phyloP scores from a whole-genome alignment of 2,113 vertebrate species.

The Typhlomys cinereus region DNA sequence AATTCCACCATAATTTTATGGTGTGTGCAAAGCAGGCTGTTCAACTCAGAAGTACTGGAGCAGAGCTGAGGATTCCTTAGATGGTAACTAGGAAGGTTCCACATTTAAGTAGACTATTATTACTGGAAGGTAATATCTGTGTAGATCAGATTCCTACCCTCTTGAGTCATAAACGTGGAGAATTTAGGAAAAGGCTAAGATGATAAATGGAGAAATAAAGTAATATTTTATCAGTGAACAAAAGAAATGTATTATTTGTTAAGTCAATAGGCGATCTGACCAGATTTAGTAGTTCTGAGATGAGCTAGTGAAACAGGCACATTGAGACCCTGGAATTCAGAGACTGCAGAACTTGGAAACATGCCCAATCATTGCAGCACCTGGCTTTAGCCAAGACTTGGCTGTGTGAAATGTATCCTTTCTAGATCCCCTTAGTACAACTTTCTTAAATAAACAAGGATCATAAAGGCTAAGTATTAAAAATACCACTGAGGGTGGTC shows the following conservation, averaged over 20 bases:
- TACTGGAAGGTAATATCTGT: constrained; percentile 12
- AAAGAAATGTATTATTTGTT: constrained; percentile 7
- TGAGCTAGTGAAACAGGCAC: not conserved
- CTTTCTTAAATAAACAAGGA: not conserved
- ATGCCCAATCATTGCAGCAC: fast-evolving
- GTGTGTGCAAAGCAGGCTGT: too few relatives aligned
- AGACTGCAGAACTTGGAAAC: too few relatives aligned
- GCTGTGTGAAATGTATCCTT: not conserved
- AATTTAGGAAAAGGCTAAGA: constrained; percentile 30
- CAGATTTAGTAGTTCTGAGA: not conserved
- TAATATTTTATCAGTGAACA: not conserved
- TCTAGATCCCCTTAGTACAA: not conserved
- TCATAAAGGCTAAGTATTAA: not conserved
- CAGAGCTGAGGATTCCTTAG: not conserved
- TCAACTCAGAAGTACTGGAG: constrained; percentile 10
- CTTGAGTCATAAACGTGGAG: constrained; percentile 38
- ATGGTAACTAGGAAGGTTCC: constrained; percentile 16
- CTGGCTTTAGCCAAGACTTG: not conserved
- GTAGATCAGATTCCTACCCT: not conserved
- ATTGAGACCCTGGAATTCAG: not conserved
- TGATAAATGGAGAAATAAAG: constrained; percentile 31
- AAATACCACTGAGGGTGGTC: not conserved
- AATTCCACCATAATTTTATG: not conserved
- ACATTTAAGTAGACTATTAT: not conserved
- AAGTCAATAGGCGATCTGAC: not conserved